A percentile compares a stretch with the other conserved stretches of the same genome.
Evolutionary conservation across 2,888 invertebrate species (phyloP).

Genomic region (Acanthoscelides obtectus): DNA sequence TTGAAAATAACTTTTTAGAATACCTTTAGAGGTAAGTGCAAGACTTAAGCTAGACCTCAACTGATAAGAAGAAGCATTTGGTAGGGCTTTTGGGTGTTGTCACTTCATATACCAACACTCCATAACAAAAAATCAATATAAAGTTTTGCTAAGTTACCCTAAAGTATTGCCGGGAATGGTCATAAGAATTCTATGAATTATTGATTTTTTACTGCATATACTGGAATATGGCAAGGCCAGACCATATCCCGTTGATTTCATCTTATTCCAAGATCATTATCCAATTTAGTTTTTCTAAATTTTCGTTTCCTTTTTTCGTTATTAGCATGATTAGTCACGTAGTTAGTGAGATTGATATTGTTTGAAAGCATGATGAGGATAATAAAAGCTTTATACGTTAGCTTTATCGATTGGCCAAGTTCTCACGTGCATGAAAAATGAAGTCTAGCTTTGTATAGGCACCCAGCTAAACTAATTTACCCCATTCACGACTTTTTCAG

Average conservation of each 20-base stretch:
- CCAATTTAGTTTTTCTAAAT: not conserved
- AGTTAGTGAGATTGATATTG: not conserved
- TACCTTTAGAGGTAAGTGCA: slow-evolving; percentile 20
- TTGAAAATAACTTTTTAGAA: slow-evolving; percentile 20
- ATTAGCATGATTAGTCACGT: not conserved
- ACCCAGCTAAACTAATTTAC: not conserved
- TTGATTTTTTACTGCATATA: not conserved
- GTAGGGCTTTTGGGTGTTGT: slow-evolving; percentile 24
- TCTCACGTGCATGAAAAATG: not conserved
- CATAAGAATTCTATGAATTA: not conserved
- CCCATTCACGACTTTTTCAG: too few species aligned
- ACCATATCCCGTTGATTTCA: not conserved
- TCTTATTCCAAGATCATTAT: not conserved
- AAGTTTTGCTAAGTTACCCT: slow-evolving; percentile 4
- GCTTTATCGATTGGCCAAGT: not conserved
- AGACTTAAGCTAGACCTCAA: not conserved
- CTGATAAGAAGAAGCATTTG: not conserved
- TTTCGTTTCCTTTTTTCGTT: not conserved
- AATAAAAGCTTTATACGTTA: not conserved
- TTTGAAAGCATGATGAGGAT: not conserved
- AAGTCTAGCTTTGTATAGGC: not conserved
- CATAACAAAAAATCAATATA: slow-evolving; percentile 23
- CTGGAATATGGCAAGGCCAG: not conserved
- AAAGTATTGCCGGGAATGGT: not conserved
- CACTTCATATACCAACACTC: slow-evolving; percentile 9